A percentile compares a stretch with the other conserved stretches of the same genome.
phyloP scores from a whole-genome alignment of 92 coral and sea anemone genomes.

The Zoanthus sansibaricus region DNA sequence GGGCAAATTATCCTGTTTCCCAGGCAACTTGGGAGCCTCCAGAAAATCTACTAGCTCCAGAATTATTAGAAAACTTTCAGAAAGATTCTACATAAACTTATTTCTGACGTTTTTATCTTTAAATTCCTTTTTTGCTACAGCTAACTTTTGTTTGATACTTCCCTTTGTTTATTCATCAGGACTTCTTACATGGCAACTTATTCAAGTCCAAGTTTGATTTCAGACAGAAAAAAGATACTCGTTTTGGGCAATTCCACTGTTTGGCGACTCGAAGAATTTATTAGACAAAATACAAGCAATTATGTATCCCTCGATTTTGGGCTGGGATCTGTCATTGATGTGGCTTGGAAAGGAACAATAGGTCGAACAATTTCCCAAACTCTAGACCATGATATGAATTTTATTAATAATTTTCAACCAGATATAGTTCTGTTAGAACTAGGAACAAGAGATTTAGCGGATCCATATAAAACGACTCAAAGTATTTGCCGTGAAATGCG shows the following conservation, averaged over 20 bases:
- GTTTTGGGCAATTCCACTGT: slow-evolving; percentile 36
- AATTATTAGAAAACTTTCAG: background rate
- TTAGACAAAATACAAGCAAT: background rate
- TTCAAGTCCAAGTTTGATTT: slow-evolving; percentile 6
- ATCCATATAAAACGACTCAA: background rate
- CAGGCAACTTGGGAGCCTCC: slow-evolving; percentile 42
- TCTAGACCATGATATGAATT: background rate
- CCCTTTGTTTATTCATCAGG: slow-evolving; percentile 11
- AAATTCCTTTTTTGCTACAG: background rate
- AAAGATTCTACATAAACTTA: background rate
- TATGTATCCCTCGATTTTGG: background rate
- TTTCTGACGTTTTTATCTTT: background rate
- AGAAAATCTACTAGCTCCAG: slow-evolving; percentile 2
- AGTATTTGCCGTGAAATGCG: background rate
- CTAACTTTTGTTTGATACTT: background rate
- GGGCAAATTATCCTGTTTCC: slow-evolving; percentile 22
- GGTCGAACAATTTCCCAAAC: background rate
- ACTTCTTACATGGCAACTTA: background rate
- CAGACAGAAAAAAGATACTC: slow-evolving; percentile 4
- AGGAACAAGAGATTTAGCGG: background rate
- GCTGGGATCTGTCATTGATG: background rate
- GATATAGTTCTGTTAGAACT: background rate
- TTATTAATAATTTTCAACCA: background rate
- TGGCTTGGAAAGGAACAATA: background rate
- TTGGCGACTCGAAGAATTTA: slow-evolving; percentile 20